phyloP scores from a whole-genome alignment of 2,113 vertebrate genomes.

The Corythornis cristatus region DNA sequence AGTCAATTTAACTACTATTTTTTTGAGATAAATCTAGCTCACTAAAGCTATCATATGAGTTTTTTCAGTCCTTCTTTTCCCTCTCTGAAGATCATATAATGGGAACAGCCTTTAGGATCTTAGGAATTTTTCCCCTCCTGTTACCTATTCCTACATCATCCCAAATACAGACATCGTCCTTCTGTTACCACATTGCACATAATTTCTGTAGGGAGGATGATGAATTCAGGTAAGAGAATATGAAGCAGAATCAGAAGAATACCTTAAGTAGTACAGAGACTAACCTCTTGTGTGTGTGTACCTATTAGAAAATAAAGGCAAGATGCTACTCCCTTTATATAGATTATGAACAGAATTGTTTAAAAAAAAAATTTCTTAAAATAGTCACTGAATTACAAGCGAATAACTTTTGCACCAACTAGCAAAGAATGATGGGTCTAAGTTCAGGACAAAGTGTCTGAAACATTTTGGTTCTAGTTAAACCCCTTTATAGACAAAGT shows the following conservation, averaged over 20 bases:
- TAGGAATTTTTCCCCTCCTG: neutral
- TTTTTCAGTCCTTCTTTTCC: neutral
- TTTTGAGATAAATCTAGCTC: neutral
- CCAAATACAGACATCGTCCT: neutral
- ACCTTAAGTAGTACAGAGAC: neutral
- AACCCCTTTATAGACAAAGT: neutral
- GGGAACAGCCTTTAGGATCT: neutral
- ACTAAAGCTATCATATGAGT: neutral
- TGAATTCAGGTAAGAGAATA: neutral
- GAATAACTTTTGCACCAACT: neutral
- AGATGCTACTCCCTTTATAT: neutral
- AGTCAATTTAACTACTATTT: neutral
- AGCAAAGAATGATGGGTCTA: neutral
- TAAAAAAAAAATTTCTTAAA: slow-evolving; percentile 4
- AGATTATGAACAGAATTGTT: neutral
- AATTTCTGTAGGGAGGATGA: neutral
- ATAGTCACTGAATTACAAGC: neutral
- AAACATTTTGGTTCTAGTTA: neutral
- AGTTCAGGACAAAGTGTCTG: neutral
- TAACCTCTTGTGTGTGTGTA: neutral
- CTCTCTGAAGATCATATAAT: neutral
- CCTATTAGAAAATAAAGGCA: neutral
- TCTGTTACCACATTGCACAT: neutral
- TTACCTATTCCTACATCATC: neutral
- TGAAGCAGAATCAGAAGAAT: neutral